Evolutionary conservation across 2,797 vertebrate species (phyloP).

Genomic region (Melanotaenia nigrans): DNA sequence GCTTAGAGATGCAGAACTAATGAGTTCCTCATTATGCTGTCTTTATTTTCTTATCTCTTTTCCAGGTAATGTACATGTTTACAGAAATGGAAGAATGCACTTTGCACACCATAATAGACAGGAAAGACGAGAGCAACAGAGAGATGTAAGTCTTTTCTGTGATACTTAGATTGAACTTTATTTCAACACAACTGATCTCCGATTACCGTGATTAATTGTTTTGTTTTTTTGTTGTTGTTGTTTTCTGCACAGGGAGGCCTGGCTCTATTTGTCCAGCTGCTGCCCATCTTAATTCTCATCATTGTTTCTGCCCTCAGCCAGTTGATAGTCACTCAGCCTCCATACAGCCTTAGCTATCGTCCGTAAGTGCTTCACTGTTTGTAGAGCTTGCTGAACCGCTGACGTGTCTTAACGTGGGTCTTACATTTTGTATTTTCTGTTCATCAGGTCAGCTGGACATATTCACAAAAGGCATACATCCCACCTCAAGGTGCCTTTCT

Average conservation of each 20-base stretch:
- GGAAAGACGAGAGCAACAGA: constrained; percentile 93
- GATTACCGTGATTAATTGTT: background rate
- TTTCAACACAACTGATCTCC: background rate
- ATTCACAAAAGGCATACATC: constrained; percentile 88
- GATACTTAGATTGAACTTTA: background rate
- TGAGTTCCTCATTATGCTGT: background rate
- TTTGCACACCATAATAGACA: constrained; percentile 93
- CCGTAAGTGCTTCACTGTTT: constrained; percentile 83
- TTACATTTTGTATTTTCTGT: constrained; percentile 3
- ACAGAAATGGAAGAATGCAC: constrained; percentile 98
- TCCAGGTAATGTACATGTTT: constrained; percentile 94
- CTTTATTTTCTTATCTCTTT: constrained; percentile 13
- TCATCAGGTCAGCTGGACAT: constrained; percentile 90
- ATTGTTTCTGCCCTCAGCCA: constrained; percentile 97
- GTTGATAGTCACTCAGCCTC: constrained; percentile 97
- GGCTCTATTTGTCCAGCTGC: constrained; percentile 96
- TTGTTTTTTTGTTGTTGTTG: background rate
- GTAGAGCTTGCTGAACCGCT: background rate
- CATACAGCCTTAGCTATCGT: constrained; percentile 95
- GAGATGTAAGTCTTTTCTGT: constrained; percentile 87
- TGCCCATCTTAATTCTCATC: constrained; percentile 98
- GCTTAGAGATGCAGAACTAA: background rate
- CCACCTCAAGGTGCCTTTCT: constrained; percentile 92
- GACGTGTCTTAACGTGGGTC: background rate
- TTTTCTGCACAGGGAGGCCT: constrained; percentile 88